Evolutionary conservation across 1,140 invertebrate genomes (phyloP).

Genomic region (Brachionus manjavacas): DNA sequence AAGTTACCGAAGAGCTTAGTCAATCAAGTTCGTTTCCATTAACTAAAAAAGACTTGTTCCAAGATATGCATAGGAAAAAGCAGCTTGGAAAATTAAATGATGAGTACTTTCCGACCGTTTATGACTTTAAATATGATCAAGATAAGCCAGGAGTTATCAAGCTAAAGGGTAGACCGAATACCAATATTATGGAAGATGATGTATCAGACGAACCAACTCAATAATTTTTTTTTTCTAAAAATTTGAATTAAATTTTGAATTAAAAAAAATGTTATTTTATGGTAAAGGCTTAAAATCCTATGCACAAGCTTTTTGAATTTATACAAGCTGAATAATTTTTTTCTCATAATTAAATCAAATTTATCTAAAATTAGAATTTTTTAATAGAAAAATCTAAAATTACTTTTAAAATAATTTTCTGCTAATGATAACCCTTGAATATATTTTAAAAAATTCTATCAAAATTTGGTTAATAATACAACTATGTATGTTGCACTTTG

Average conservation of each 20-base stretch:
- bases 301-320: background rate
- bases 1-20: background rate
- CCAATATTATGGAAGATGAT: conserved; percentile 29
- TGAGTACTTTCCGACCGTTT: conserved; percentile 40
- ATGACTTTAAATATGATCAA: conserved; percentile 39
- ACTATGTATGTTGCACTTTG: too few species aligned
- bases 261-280: background rate
- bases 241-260: conserved; percentile 3
- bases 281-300: background rate
- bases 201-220: conserved; percentile 22
- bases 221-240: background rate
- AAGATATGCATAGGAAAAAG: background rate
- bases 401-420: too few species aligned
- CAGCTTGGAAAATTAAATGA: conserved; percentile 30
- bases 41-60: background rate
- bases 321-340: too few species aligned
- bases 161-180: conserved; percentile 29
- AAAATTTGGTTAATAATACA: too few species aligned
- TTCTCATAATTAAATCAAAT: too few species aligned
- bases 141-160: conserved; percentile 36
- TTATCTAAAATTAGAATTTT: too few species aligned
- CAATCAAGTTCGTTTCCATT: conserved; percentile 20
- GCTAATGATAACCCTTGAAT: too few species aligned
- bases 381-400: too few species aligned
- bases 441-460: too few species aligned